Evolutionary conservation across 2,888 invertebrate species (phyloP).

Genomic region (Sturmia bella): DNA sequence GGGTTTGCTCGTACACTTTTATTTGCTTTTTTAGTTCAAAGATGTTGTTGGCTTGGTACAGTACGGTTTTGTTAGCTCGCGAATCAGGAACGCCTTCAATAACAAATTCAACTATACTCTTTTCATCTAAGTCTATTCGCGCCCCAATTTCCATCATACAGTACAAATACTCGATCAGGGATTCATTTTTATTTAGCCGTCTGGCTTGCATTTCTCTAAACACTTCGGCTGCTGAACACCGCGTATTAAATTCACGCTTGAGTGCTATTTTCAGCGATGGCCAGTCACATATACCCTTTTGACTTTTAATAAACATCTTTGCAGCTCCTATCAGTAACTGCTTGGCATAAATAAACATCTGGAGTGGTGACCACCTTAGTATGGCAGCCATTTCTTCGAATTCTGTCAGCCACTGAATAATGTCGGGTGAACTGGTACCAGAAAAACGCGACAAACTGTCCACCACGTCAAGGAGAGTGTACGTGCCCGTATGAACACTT

Average conservation of each 20-base stretch:
- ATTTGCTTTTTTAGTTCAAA: conserved; percentile 20
- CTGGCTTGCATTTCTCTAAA: conserved; percentile 39
- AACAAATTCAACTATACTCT: conserved; percentile 20
- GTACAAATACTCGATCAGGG: conserved; percentile 58
- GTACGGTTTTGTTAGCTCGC: neutral
- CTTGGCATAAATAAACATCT: conserved; percentile 10
- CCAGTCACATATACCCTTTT: conserved; percentile 41
- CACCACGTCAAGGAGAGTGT: conserved; percentile 48
- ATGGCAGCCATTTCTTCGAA: conserved; percentile 45
- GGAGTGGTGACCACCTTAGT: conserved; percentile 38
- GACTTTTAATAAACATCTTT: conserved; percentile 40
- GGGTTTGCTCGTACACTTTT: conserved; percentile 23
- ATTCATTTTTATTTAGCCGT: conserved; percentile 36
- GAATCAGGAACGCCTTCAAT: conserved; percentile 16
- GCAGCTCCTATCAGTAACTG: conserved; percentile 54
- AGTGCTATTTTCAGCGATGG: conserved; percentile 38
- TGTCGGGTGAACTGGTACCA: conserved; percentile 29
- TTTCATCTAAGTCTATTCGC: conserved; percentile 52
- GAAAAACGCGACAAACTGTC: conserved; percentile 26
- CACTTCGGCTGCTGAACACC: conserved; percentile 43
- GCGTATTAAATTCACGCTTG: conserved; percentile 43
- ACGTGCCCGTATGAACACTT: neutral
- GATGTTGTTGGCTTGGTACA: conserved; percentile 20
- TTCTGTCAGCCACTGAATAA: conserved; percentile 41
- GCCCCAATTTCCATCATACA: conserved; percentile 50